Evolutionary conservation across 2,888 invertebrate genomes (phyloP).

Genomic region (Drosophila greeni): DNA sequence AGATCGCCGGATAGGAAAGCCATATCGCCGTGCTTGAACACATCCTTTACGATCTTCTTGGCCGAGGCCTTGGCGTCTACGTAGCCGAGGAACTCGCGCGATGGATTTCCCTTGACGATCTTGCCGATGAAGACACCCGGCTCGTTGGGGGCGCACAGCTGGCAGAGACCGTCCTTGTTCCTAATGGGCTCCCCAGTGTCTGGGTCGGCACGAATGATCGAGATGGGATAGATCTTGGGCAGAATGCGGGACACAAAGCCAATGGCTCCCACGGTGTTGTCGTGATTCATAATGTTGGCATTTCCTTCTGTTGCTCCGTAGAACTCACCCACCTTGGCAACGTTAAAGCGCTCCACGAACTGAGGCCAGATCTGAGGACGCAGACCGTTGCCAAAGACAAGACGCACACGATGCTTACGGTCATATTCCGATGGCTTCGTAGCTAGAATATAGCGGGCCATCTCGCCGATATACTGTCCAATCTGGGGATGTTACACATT

Average conservation of each 20-base stretch:
- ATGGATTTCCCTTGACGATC: constrained; percentile 91
- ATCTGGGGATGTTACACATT: constrained; percentile 80
- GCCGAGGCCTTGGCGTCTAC: constrained; percentile 92
- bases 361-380: constrained; percentile 94
- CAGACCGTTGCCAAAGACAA: constrained; percentile 95
- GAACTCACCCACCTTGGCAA: constrained; percentile 91
- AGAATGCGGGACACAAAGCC: constrained; percentile 95
- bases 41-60: constrained; percentile 93
- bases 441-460: constrained; percentile 91
- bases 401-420: constrained; percentile 84
- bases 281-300: constrained; percentile 95
- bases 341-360: constrained; percentile 91
- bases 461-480: constrained; percentile 93
- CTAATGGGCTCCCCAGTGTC: constrained; percentile 93
- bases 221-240: constrained; percentile 93
- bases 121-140: constrained; percentile 98
- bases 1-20: constrained; percentile 97
- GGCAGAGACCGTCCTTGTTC: constrained; percentile 90
- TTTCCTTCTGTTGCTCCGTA: constrained; percentile 99
- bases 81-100: constrained; percentile 96
- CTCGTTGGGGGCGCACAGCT: constrained; percentile 85
- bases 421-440: constrained; percentile 85
- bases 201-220: constrained; percentile 93
- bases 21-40: constrained; percentile 91
- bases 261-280: constrained; percentile 94